Conservation (phyloP, 2,113 vertebrate species). For the Sebastes schlegelii region DNA sequence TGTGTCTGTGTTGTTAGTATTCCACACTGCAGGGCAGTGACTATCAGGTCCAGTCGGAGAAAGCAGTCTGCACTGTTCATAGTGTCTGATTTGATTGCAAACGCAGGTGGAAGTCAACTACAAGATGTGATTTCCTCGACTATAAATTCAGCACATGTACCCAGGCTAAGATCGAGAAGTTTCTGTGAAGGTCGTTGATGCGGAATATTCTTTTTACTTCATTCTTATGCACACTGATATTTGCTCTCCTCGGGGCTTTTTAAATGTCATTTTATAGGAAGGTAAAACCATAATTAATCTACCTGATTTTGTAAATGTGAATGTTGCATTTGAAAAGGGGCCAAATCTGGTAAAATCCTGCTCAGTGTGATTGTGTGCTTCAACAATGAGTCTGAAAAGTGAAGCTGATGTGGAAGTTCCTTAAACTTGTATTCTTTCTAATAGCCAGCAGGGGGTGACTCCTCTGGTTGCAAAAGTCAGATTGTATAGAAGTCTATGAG, state of each 20-base stretch:
- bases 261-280: not conserved
- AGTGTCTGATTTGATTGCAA: slow-evolving; percentile 19
- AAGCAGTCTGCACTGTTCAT: slow-evolving; percentile 3
- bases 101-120: slow-evolving; percentile 17
- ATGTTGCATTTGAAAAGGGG: not conserved
- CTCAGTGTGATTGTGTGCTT: not conserved
- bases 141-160: slow-evolving; percentile 18
- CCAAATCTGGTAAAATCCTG: not conserved
- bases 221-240: not conserved
- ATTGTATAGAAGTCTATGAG: too few species aligned
- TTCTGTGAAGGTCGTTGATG: not conserved
- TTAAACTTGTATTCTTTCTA: too few species aligned
- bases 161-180: not conserved
- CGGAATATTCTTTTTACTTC: not conserved
- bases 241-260: slow-evolving; percentile 9
- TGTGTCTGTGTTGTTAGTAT: not conserved
- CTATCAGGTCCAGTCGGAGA: not conserved
- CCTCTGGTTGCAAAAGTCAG: too few species aligned
- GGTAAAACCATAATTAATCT: slow-evolving; percentile 2
- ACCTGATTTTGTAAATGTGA: not conserved
- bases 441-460: too few species aligned
- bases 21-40: slow-evolving; percentile 3
- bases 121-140: slow-evolving; percentile 25
- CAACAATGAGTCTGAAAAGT: not conserved
- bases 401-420: too few species aligned